phyloP scores from a whole-genome alignment of 2,113 vertebrate genomes.

The Bubo bubo region DNA sequence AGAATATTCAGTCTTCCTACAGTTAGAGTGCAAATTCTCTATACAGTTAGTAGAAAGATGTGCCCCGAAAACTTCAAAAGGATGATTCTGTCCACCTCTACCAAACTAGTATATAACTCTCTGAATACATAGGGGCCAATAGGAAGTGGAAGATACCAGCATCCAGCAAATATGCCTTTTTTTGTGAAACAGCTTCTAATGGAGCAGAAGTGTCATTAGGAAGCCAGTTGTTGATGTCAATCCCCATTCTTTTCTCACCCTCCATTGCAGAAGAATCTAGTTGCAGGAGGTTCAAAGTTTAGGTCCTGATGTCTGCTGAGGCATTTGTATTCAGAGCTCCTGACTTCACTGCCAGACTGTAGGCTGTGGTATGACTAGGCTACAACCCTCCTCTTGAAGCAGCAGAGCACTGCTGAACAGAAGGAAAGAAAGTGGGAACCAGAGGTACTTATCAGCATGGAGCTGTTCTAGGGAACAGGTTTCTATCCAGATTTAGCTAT shows the following conservation, averaged over 20 bases:
- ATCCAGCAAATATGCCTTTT: background rate
- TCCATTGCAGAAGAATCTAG: background rate
- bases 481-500: background rate
- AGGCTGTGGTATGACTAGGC: background rate
- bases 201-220: background rate
- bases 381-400: background rate
- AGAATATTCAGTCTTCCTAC: background rate
- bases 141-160: background rate
- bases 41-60: background rate
- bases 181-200: background rate
- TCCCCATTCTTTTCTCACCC: background rate
- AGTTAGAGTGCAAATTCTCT: background rate
- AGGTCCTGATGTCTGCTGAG: background rate
- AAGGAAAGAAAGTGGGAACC: background rate
- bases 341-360: background rate
- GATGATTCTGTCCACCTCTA: background rate
- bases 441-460: background rate
- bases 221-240: background rate
- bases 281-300: background rate
- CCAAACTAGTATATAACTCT: background rate
- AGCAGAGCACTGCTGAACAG: background rate
- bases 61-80: background rate
- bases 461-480: background rate
- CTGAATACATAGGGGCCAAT: background rate
- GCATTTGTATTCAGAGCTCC: background rate